Evolutionary conservation across 2,797 vertebrate species (phyloP).

Genomic region (Anguilla obscura): DNA sequence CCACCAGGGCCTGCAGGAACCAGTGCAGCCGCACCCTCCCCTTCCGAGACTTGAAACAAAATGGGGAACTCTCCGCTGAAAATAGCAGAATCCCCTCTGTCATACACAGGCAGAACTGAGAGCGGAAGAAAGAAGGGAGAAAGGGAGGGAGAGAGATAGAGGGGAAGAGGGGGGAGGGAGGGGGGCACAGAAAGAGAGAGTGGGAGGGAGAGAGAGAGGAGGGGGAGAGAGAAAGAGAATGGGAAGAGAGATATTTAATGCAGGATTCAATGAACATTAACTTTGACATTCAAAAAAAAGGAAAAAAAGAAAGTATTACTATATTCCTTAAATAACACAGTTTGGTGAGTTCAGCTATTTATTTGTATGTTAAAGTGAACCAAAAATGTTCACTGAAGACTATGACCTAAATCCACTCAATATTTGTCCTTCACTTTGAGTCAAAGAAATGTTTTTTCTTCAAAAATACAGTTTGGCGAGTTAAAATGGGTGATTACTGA

Average conservation of each 20-base stretch:
- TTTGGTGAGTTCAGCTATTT: not conserved
- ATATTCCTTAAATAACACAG: not conserved
- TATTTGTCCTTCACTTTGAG: not conserved
- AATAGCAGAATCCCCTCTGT: conserved; percentile 84
- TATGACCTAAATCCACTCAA: not conserved
- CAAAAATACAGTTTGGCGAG: not conserved
- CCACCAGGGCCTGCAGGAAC: conserved; percentile 72
- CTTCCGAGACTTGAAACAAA: conserved; percentile 78
- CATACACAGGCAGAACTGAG: conserved; percentile 84
- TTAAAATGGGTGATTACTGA: not conserved
- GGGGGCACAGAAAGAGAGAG: no score
- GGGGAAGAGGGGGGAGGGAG: no score
- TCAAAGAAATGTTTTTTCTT: not conserved
- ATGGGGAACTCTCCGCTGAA: conserved; percentile 72
- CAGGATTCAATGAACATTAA: not conserved
- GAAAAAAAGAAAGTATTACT: not conserved
- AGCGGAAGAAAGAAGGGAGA: not conserved
- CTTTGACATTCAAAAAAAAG: not conserved
- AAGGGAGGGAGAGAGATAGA: not conserved
- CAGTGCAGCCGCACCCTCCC: conserved; percentile 79
- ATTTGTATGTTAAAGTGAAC: not conserved
- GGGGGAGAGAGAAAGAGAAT: no score
- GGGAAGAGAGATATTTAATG: not conserved
- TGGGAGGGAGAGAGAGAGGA: no score
- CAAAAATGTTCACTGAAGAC: not conserved